These are phyloP conservation scores for Fundulus diaphanus DNA, from an alignment of 2,797 vertebrate genomes.

Conservation along the genomic window DNA sequence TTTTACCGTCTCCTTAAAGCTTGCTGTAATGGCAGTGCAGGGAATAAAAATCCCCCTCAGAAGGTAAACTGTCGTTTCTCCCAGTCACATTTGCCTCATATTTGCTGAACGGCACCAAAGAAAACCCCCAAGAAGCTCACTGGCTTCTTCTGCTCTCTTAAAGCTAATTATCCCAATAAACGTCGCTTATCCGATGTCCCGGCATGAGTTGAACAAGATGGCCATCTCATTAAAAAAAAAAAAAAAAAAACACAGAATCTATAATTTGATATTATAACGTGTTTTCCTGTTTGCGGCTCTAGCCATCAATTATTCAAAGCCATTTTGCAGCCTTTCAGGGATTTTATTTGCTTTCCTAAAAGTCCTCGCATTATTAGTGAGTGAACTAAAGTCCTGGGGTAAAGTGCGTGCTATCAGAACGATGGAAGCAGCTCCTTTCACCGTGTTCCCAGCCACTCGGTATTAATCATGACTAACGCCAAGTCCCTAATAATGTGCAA, in stretches of 20 bases:
- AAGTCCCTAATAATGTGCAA: constrained; percentile 28
- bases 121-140: neutral
- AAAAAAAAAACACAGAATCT: neutral
- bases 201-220: neutral
- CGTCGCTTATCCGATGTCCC: neutral
- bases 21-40: neutral
- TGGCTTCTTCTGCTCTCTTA: neutral
- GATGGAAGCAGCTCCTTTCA: constrained; percentile 7
- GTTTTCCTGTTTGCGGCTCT: neutral
- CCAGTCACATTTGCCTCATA: neutral
- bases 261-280: constrained; percentile 9
- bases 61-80: neutral
- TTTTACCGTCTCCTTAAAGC: neutral
- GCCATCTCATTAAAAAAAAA: constrained; percentile 3
- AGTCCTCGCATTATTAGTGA: constrained; percentile 4
- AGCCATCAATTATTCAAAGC: constrained; percentile 25
- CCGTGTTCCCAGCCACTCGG: constrained; percentile 32
- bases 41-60: neutral
- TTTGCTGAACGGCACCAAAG: neutral
- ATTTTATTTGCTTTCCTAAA: constrained; percentile 30
- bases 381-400: constrained; percentile 10
- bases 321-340: constrained; percentile 11
- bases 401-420: constrained; percentile 20
- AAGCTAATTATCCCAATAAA: neutral
- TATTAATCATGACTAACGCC: constrained; percentile 30